A percentile compares a stretch with the other conserved stretches of the same genome.
phyloP scores from a whole-genome alignment of 2,113 vertebrate genomes.

The Pelusios castaneus region DNA sequence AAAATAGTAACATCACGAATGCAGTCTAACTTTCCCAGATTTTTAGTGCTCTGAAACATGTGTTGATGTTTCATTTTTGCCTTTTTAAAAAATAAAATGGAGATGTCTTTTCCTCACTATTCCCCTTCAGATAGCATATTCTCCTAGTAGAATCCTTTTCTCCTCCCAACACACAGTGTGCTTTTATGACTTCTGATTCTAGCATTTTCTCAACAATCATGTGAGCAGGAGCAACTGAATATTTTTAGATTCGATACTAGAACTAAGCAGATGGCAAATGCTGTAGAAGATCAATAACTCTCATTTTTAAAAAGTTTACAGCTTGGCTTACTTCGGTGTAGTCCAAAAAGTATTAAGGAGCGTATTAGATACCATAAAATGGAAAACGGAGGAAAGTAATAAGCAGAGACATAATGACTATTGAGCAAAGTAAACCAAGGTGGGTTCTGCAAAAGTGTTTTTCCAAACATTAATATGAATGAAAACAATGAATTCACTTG shows the following conservation, averaged over 20 bases:
- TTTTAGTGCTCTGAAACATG: neutral
- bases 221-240: constrained; percentile 56
- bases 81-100: constrained; percentile 33
- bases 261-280: constrained; percentile 44
- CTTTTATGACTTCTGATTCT: constrained; percentile 71
- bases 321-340: constrained; percentile 30
- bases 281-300: constrained; percentile 56
- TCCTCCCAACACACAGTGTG: constrained; percentile 59
- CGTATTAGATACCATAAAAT: constrained; percentile 6
- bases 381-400: neutral
- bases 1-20: neutral
- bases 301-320: constrained; percentile 54
- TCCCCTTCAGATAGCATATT: constrained; percentile 69
- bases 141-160: constrained; percentile 55
- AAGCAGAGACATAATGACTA: neutral
- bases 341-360: constrained; percentile 36
- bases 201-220: constrained; percentile 72
- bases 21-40: neutral
- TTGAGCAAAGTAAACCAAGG: neutral
- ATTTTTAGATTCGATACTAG: constrained; percentile 57
- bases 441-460: neutral
- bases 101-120: constrained; percentile 46
- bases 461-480: constrained; percentile 41
- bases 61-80: constrained; percentile 23
- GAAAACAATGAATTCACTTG: constrained; percentile 39